Base-by-base conservation (phyloP, 1,140 invertebrate species). In the Zaprionus ghesquierei region DNA sequence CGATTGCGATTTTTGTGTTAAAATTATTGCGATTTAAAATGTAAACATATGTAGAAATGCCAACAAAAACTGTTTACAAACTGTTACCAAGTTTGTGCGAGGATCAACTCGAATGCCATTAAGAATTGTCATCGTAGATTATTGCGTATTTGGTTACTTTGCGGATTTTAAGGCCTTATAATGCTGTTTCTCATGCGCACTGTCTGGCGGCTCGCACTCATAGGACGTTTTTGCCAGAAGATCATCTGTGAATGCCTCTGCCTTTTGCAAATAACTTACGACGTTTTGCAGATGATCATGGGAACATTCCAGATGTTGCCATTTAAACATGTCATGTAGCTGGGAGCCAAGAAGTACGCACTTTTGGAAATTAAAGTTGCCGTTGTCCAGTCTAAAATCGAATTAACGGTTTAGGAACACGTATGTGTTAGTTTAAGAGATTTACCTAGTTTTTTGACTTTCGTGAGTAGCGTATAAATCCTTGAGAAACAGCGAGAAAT, bases 401-500 rank as follows among this genome's bases (percentile, higher is more conserved):
- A 18, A 27, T 70, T 20, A 22, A 63, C 25, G 5, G 69, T 25
- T 5, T 29, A 44, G 35, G 6, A 5, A 1, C 2, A 10, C 41
- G 15, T 4, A 22, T 46, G 8, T 1, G 9, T 5, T 4, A 10
- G 2, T n/a, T 20, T 8, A n/a, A 12, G 8, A 4, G 2, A 41
- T 56, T 25, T 41, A 68, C 86, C 58, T 86, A 5, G 62, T 79
- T 55, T 64, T 6, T 3, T 79, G 97, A 20, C 96, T 96, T 92
- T 97, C 96, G 90, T 98, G 97, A 22, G 98, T 94, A 92, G 97
- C 96, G 92, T 97, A 97, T 9, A 98, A 93, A 92, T 98, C 97
- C 93, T 98, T 98, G 55, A 98, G 95, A 70, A 98, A 94, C 23
- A 98, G 93, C 89, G 96, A 97, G 92, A 98, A 98, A 93, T 97